Base-by-base conservation (phyloP, 2,113 vertebrate genomes). In the Syrmaticus mikado region DNA sequence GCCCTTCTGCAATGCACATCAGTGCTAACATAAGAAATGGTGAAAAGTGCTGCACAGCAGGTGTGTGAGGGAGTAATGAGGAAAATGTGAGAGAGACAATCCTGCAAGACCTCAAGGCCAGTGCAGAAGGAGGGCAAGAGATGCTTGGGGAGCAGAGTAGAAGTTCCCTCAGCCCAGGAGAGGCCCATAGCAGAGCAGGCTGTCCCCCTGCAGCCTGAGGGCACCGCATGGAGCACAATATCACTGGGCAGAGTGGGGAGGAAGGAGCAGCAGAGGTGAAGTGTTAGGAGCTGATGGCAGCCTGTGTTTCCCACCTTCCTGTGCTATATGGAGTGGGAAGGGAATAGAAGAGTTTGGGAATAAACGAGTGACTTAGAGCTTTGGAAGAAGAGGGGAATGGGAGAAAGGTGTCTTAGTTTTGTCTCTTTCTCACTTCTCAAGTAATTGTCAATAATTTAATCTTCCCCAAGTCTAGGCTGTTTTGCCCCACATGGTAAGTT, bases 291-390 rank as follows among this genome's bases (percentile, higher is more conserved):
- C 14, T 50, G 25, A 11, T 18, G 7, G 27, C 34, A 30, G 16
- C 11, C 21, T 18, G 6, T 10, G 2, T 32, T 55, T 21, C 13
- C 6, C 48, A 5, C 24, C 9, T 46, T 20, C 21, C 50, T 68
- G 24, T 2, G 3, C 18, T 46, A 22, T 52, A 19, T 11, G 28
- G 38, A 6, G 1, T 4, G 1, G 14, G 17, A 18, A 61, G 36
- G 19, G 19, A n/a, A 9, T 18, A 7, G 11, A 38, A 62, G 61
- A 27, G 61, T 27, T 57, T 28, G 38, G 20, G 57, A 34, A 21
- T 34, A 32, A 58, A 58, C 32, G 25, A 40, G 61, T 40, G 24
- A 62, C 25, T 40, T n/a, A 38, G 18, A 27, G 45, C 25, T 32
- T 45, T n/a, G 53, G 61, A 38, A 66, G 70, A 12, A 25, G 41